Base-by-base conservation (phyloP, 2,888 invertebrate species). In the Linnaemya tessellans region DNA sequence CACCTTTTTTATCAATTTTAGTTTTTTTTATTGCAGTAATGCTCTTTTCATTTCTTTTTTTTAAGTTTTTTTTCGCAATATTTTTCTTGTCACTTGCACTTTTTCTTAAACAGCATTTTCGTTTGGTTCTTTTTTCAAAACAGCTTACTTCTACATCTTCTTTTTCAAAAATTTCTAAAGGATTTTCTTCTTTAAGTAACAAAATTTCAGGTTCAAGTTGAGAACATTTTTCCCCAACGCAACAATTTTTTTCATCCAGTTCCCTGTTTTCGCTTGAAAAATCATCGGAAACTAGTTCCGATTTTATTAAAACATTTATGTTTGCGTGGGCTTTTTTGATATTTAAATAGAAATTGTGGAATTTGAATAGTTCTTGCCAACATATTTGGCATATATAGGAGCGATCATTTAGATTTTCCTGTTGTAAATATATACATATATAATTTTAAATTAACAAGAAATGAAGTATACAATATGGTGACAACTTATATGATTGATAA, bases 321-420 rank as follows among this genome's bases (percentile, higher is more conserved):
- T 74, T 88, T 83, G 89, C 88, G 1, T 89, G 88, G 4, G 88
- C 80, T 25, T 89, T 88, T n/a, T 87, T 89, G 80, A 87, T 75
- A 87, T 88, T 87, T 30, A 89, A 87, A 54, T 90, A 89, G 58
- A 90, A 89, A 13, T 84, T 84, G 73, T 90, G 88, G 46, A 91
- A 91, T 51, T 77, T 88, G 11, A 84, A 86, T 4, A 91, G 20
- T 65, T 71, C 62, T 20, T 62, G n/a, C 78, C 82, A 78, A 65
- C 71, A 83, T 43, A 7, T 1, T 25, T 73, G 25, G 30, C 78
- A 67, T 30, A 71, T 54, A 54, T 70, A 35, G 2, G 67, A 62
- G 3, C 18, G 7, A 25, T 18, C 18, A 18, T 70, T 43, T n/a
- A 79, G 62, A 51, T 79, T 15, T 70, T 62, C 51, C 62, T 70